Percentiles rank a stretch among this genome's conserved stretches.
These are phyloP conservation scores for Chironex yamaguchii DNA, from an alignment of 30 jellyfish, hydroid and myxozoan genomes.

Conservation along the genomic window DNA sequence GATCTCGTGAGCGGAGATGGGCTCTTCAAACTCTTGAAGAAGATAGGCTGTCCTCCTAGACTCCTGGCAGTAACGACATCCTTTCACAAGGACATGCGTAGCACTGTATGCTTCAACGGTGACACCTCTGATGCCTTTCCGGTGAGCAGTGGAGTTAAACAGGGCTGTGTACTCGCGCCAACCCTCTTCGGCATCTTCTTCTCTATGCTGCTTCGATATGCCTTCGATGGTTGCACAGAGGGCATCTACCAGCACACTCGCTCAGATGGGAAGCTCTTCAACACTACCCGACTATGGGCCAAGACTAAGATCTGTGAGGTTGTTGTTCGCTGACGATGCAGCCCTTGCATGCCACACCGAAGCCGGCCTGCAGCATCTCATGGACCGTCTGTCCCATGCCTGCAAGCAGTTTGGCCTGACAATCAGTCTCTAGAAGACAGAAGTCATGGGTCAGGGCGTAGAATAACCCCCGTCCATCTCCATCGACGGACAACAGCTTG, in stretches of 20 bases:
- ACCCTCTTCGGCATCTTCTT: too few relatives aligned
- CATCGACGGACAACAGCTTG: background rate
- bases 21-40: too few relatives aligned
- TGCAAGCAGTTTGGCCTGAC: too few relatives aligned
- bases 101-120: background rate
- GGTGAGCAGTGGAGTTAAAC: too few relatives aligned
- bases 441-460: too few relatives aligned
- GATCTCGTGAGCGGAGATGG: background rate
- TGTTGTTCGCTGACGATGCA: too few relatives aligned
- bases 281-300: too few relatives aligned
- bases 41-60: background rate
- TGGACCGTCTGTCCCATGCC: background rate
- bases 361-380: background rate
- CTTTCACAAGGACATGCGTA: slow-evolving; percentile 5
- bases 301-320: too few relatives aligned
- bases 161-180: background rate
- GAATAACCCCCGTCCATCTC: too few relatives aligned
- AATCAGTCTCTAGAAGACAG: too few relatives aligned
- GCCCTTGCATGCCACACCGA: too few relatives aligned
- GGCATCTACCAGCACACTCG: background rate
- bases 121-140: background rate
- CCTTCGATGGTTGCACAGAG: background rate
- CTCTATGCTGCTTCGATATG: slow-evolving; percentile 1
- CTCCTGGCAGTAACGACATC: background rate
- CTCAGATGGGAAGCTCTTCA: background rate